phyloP scores from a whole-genome alignment of 2,797 vertebrate genomes.

The Anniella stebbinsi region DNA sequence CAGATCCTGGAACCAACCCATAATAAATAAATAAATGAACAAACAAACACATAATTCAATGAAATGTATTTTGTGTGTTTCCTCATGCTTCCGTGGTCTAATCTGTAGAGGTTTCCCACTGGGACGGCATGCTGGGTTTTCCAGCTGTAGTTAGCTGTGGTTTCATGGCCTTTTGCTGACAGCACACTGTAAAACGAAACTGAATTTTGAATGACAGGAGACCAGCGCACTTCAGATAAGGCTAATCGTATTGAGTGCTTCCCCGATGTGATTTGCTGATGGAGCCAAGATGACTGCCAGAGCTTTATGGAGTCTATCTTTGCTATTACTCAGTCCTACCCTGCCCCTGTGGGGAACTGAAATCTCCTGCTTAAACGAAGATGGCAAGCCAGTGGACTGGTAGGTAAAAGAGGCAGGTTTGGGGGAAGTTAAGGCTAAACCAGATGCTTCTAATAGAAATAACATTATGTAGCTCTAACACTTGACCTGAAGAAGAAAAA shows the following conservation, averaged over 20 bases:
- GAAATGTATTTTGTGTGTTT: neutral
- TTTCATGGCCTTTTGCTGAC: neutral
- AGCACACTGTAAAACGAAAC: slow-evolving; percentile 40
- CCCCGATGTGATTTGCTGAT: slow-evolving; percentile 20
- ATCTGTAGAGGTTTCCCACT: neutral
- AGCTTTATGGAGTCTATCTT: slow-evolving; percentile 7
- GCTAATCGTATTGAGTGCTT: neutral
- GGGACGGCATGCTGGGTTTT: neutral
- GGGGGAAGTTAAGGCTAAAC: slow-evolving; percentile 35
- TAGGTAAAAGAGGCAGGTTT: slow-evolving; percentile 72
- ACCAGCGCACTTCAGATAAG: slow-evolving; percentile 8
- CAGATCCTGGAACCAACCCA: too few relatives aligned
- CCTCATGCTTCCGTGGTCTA: neutral
- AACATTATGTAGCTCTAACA: neutral
- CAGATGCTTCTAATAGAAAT: neutral
- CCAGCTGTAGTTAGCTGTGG: neutral
- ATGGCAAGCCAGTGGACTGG: slow-evolving; percentile 89
- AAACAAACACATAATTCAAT: neutral
- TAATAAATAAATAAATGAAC: neutral
- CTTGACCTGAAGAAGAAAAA: neutral
- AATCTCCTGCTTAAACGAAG: slow-evolving; percentile 90
- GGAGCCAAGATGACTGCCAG: slow-evolving; percentile 63
- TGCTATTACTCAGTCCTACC: slow-evolving; percentile 57
- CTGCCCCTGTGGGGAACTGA: slow-evolving; percentile 54
- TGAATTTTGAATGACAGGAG: neutral